phyloP scores from a whole-genome alignment of 1,140 invertebrate species.

The Sminthurides bifidus region DNA sequence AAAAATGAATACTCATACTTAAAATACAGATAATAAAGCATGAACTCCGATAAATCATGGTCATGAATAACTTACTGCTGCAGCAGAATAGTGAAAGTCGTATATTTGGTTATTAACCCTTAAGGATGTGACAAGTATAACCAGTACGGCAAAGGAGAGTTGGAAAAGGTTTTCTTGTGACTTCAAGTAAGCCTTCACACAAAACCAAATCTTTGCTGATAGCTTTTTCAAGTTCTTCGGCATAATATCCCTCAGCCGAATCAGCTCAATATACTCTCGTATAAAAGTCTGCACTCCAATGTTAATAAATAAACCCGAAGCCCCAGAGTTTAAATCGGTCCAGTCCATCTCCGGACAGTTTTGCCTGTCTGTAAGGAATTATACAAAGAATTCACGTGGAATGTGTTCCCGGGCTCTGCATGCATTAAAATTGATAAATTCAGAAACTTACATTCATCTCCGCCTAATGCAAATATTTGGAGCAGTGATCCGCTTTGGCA shows the following conservation, averaged over 20 bases:
- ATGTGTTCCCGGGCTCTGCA: no score
- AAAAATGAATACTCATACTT: background rate
- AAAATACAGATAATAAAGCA: no score
- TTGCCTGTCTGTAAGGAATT: no score
- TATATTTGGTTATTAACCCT: background rate
- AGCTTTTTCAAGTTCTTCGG: no score
- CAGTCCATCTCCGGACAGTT: no score
- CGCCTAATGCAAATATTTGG: background rate
- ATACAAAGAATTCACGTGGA: no score
- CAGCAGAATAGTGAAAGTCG: background rate
- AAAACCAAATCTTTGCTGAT: no score
- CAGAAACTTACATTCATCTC: background rate
- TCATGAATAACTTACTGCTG: constrained; percentile 1
- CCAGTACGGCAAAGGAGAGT: background rate
- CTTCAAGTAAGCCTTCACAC: background rate
- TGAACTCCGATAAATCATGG: no score
- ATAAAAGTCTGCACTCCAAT: background rate
- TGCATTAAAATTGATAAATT: no score
- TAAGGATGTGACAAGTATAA: background rate
- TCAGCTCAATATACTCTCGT: background rate
- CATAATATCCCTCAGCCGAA: background rate
- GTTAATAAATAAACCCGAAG: no score
- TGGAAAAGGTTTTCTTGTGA: constrained; percentile 1
- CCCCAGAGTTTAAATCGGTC: no score
- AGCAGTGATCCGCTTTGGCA: background rate